Percentiles rank a stretch among this genome's conserved stretches.
Evolutionary conservation across 1,140 invertebrate genomes (phyloP).

Genomic region (Drosophila pallidifrons): DNA sequence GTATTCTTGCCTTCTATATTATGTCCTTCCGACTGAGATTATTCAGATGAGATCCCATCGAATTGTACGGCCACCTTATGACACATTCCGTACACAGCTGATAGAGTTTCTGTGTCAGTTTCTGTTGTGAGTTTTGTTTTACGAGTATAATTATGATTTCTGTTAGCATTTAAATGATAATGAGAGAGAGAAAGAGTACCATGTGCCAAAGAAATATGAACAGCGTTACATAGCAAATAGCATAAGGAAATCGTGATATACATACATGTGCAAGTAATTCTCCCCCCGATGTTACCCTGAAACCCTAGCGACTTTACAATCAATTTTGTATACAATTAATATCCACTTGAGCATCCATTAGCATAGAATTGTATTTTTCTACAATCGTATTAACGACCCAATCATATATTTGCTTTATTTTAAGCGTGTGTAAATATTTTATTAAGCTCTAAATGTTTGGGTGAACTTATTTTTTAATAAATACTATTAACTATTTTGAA

Average conservation of each 20-base stretch:
- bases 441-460: constrained; percentile 33
- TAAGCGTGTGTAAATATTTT: constrained; percentile 45
- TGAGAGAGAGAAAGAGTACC: constrained; percentile 18
- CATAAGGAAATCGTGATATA: constrained; percentile 77
- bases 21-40: constrained; percentile 83
- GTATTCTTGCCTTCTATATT: constrained; percentile 81
- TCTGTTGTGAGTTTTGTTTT: constrained; percentile 28
- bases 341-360: constrained; percentile 10
- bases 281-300: background rate
- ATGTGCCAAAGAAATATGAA: constrained; percentile 70
- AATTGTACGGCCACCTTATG: constrained; percentile 2
- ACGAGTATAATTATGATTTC: constrained; percentile 53
- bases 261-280: constrained; percentile 31
- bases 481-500: constrained; percentile 39
- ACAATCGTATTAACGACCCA: constrained; percentile 46
- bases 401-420: constrained; percentile 42
- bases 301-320: constrained; percentile 7
- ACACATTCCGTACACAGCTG: constrained; percentile 62
- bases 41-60: constrained; percentile 69
- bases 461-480: constrained; percentile 27
- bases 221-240: constrained; percentile 41
- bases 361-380: constrained; percentile 32
- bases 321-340: constrained; percentile 2
- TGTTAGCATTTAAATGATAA: constrained; percentile 55
- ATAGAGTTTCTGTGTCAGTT: constrained; percentile 15